A percentile compares a stretch with the other conserved stretches of the same genome.
These are phyloP conservation scores for Trimorus sp. DNA, from an alignment of 2,888 invertebrate genomes.

Conservation along the genomic window DNA sequence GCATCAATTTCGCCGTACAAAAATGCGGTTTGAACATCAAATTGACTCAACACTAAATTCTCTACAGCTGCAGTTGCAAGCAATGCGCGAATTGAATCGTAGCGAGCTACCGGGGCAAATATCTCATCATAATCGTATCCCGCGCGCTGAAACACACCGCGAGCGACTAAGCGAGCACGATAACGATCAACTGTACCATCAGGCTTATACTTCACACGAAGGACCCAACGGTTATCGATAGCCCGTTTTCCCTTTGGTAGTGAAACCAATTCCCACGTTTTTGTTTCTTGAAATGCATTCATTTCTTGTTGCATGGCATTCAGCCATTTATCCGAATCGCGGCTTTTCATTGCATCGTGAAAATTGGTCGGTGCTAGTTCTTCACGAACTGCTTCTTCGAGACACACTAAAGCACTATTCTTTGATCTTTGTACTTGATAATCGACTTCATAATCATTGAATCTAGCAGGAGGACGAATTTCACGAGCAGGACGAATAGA, in stretches of 20 bases:
- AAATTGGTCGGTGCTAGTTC: constrained; percentile 44
- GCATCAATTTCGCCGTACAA: constrained; percentile 56
- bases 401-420: constrained; percentile 42
- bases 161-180: constrained; percentile 51
- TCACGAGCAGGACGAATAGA: constrained; percentile 6
- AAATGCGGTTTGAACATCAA: constrained; percentile 64
- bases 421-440: constrained; percentile 21
- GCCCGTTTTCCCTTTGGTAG: constrained; percentile 49
- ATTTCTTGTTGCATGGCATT: constrained; percentile 44
- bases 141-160: constrained; percentile 54
- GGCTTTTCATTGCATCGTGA: constrained; percentile 43
- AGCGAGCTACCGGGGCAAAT: constrained; percentile 61
- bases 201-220: constrained; percentile 57
- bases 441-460: too few relatives aligned
- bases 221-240: constrained; percentile 65
- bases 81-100: constrained; percentile 48
- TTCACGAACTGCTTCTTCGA: constrained; percentile 42
- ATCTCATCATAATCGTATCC: constrained; percentile 65
- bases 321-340: constrained; percentile 37
- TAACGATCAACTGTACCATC: constrained; percentile 64
- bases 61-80: constrained; percentile 53
- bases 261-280: constrained; percentile 57
- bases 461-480: constrained; percentile 21
- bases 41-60: constrained; percentile 44
- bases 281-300: constrained; percentile 29